These are phyloP conservation scores for Eupithecia dodoneata DNA, from an alignment of 2,888 invertebrate species.

Conservation along the genomic window DNA sequence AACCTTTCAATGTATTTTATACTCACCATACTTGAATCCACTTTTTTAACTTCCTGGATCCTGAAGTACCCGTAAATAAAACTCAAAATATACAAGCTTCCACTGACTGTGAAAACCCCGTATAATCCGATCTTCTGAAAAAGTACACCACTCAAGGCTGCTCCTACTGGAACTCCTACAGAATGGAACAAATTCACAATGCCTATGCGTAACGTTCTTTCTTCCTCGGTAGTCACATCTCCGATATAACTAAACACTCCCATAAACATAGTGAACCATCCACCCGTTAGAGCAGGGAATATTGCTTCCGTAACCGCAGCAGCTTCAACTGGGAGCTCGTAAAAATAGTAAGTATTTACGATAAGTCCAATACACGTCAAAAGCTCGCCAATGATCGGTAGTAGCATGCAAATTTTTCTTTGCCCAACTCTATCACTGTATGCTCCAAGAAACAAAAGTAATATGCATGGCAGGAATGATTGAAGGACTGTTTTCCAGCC, in stretches of 20 bases:
- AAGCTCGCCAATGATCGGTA: slow-evolving; percentile 92
- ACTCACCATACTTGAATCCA: slow-evolving; percentile 67
- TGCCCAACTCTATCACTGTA: slow-evolving; percentile 88
- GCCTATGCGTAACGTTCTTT: slow-evolving; percentile 93
- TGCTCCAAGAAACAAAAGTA: slow-evolving; percentile 92
- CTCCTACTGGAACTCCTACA: slow-evolving; percentile 94
- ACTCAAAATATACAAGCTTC: slow-evolving; percentile 88
- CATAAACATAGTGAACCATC: slow-evolving; percentile 96
- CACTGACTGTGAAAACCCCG: slow-evolving; percentile 91
- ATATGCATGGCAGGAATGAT: slow-evolving; percentile 90
- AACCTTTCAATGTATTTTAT: slow-evolving; percentile 20
- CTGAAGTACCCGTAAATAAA: slow-evolving; percentile 89
- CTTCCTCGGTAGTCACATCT: slow-evolving; percentile 92
- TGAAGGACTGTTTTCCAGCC: slow-evolving; percentile 94
- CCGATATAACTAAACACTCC: slow-evolving; percentile 95
- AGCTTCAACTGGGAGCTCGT: slow-evolving; percentile 91
- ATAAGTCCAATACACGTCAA: slow-evolving; percentile 91
- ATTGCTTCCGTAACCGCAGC: slow-evolving; percentile 91
- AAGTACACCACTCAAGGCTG: slow-evolving; percentile 93
- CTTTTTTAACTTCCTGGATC: slow-evolving; percentile 87
- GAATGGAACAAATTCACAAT: slow-evolving; percentile 95
- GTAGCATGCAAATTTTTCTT: slow-evolving; percentile 91
- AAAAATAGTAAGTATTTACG: slow-evolving; percentile 91
- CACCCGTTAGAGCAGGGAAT: slow-evolving; percentile 92
- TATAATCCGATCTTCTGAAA: slow-evolving; percentile 90